Evolutionary conservation across 2,888 invertebrate species (phyloP).

Genomic region (Cryptophagus acutangulus): DNA sequence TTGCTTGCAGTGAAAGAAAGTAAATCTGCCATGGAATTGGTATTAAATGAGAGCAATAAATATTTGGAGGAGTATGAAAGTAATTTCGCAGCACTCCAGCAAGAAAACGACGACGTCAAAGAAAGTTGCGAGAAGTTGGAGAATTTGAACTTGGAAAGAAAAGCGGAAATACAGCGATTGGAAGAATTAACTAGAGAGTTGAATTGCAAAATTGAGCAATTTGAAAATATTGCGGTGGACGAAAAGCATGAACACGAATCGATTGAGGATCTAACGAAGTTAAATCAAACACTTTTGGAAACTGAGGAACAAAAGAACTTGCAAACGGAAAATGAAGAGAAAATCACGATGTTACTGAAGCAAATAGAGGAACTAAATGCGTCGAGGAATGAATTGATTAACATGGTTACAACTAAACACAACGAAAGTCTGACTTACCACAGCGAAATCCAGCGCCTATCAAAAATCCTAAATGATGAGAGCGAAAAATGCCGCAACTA

Average conservation of each 20-base stretch:
- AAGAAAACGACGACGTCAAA: slow-evolving; percentile 29
- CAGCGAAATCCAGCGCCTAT: slow-evolving; percentile 75
- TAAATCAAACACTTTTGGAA: slow-evolving; percentile 8
- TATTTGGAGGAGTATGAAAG: slow-evolving; percentile 24
- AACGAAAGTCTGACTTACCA: slow-evolving; percentile 81
- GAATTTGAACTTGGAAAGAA: slow-evolving; percentile 11
- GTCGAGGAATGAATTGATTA: slow-evolving; percentile 67
- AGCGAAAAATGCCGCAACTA: slow-evolving; percentile 50
- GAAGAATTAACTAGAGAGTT: slow-evolving; percentile 15
- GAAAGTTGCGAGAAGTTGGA: not conserved
- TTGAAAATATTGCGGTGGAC: slow-evolving; percentile 14
- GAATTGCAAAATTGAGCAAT: slow-evolving; percentile 26
- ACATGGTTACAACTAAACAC: slow-evolving; percentile 73
- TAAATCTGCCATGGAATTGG: slow-evolving; percentile 29
- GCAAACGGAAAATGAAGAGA: slow-evolving; percentile 27
- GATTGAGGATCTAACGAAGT: slow-evolving; percentile 7
- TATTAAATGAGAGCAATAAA: slow-evolving; percentile 20
- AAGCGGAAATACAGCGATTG: slow-evolving; percentile 17
- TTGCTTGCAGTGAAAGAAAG: slow-evolving; percentile 26
- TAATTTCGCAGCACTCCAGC: slow-evolving; percentile 25
- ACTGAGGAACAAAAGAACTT: slow-evolving; percentile 5
- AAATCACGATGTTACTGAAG: slow-evolving; percentile 27
- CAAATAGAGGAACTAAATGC: slow-evolving; percentile 45
- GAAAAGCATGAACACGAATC: slow-evolving; percentile 17
- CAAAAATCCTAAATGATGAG: slow-evolving; percentile 53